Evolutionary conservation across 2,113 vertebrate genomes (phyloP), one percentile per base, ranked within the genome.

Genomic region (Peucedramus taeniatus): DNA sequence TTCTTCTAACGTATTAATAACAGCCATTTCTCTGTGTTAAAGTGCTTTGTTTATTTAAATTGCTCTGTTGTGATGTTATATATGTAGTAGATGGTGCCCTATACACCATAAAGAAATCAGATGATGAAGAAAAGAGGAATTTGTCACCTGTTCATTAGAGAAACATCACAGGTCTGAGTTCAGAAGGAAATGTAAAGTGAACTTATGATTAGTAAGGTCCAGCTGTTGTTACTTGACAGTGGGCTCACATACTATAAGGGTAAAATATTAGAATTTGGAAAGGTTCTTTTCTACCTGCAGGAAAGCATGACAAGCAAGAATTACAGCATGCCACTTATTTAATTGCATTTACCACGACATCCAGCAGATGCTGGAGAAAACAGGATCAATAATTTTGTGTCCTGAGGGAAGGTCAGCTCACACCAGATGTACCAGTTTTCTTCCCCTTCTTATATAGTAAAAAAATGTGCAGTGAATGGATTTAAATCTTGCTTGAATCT

Each of bases 321-420:
- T 90, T 86, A 86, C 86, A 80, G 74, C 64, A 59, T 70, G 64
- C 57, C 51, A 40, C 89, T 12, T 94, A 87, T 88, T 97, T 91
- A 94, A 87, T 84, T 95, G 87, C 65, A 42, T 86, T 93, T 87
- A 94, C 96, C 71, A 20, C 84, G 88, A 60, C 72, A 81, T 93
- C 71, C 68, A 92, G 87, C 90, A 97, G 92, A 92, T 95, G 85
- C 76, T 80, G 66, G 69, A 95, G 51, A 83, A 95, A 88, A 91
- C n/a, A 31, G 69, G 80, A 97, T 93, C 93, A 93, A 90, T 68
- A 86, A 40, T 86, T 96, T 51, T 45, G 37, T 71, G 79, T 95
- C 94, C 83, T 82, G 27, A 56, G 81, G 40, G 90, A 91, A 82
- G 94, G 94, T 94, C 72, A 89, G 78, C 68, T 95, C 87, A 51